Conservation (phyloP, 2,113 vertebrate genomes). For the Columbina picui region DNA sequence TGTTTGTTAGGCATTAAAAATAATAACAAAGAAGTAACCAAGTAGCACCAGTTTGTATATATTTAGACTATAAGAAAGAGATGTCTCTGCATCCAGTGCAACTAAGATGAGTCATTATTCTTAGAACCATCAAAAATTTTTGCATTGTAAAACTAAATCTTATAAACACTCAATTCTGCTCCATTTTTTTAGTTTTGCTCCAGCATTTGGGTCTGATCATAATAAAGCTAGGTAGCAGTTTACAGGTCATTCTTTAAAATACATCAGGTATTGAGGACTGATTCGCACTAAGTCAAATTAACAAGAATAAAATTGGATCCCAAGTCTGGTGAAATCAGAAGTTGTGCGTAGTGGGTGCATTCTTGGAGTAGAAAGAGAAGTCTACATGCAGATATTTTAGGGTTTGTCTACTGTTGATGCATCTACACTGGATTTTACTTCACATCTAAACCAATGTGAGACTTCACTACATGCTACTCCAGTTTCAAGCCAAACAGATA, state of each 20-base stretch:
- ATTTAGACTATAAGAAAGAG: not conserved
- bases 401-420: not conserved
- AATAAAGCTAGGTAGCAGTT: not conserved
- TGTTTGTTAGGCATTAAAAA: not conserved
- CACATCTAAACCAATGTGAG: not conserved
- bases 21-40: not conserved
- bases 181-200: not conserved
- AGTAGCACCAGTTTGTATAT: not conserved
- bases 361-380: not conserved
- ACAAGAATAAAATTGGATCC: not conserved
- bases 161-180: not conserved
- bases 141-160: not conserved
- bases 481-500: not conserved
- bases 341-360: not conserved
- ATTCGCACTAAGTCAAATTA: not conserved
- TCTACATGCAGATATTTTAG: not conserved
- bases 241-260: not conserved
- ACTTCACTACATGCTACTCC: not conserved
- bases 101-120: not conserved
- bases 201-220: not conserved
- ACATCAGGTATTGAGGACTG: not conserved
- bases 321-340: not conserved
- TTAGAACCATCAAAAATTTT: not conserved
- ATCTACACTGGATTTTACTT: not conserved
- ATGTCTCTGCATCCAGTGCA: accelerated